Base-by-base conservation (phyloP, 1,140 invertebrate species). In the Heliconius eleuchia region DNA sequence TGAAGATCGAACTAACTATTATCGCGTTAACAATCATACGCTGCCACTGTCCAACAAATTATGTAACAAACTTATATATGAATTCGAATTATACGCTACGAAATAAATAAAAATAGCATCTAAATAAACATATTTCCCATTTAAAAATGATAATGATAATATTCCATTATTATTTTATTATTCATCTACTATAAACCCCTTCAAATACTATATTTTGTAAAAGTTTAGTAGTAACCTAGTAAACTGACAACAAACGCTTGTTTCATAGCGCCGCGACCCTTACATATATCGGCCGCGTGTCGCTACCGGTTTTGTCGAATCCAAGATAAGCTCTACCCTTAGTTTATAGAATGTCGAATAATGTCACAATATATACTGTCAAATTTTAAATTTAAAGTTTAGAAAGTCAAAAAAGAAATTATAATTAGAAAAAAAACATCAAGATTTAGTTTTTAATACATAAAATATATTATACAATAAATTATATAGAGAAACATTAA, bases 311-410 rank as follows among this genome's bases (percentile, higher is more conserved):
- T 71, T 71, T 37, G 71, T 39, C 30, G 71, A 71, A 72, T 39
- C 71, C 71, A 39, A 72, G 71, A 72, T 72, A 72, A 72, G 71
- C 71, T 71, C 70, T 72, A 18, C 71, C 19, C 37, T 39, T 42
- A 72, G 19, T 72, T 0, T 72, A 72, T 72, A 39, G 23, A 72
- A 72, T 72, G 37, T 37, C n/a, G 9, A 71, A 39, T 71, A 71
- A 66, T 66, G 60, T 30, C 27, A 66, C 60, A 66, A 66, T 27
- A 66, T 27, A 30, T 30, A 66, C 11, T 66, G 27, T 66, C 4
- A 30, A 27, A 30, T 2, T 5, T 18, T 66, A 66, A 30, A 57
- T 23, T 57, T 3, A 9, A 57, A 16, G 7, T 23, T 57, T 9
- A 57, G 0, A 57, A 57, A 57, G 1, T 57, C 7, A 23, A 23